Base-by-base conservation (phyloP, 2,888 invertebrate genomes). In the Prenolepis imparis region DNA sequence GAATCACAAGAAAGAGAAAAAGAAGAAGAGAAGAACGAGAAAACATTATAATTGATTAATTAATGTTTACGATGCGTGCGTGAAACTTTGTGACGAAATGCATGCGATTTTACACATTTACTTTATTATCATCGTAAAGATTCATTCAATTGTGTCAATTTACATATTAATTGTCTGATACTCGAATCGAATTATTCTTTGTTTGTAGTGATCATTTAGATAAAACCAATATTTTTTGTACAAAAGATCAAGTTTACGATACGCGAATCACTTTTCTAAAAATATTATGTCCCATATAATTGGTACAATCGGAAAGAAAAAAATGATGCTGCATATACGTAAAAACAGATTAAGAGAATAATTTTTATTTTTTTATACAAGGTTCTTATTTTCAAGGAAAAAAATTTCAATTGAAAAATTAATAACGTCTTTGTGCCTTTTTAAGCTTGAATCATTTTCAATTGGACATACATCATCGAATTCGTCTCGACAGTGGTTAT, bases 1-100 rank as follows among this genome's bases (percentile, higher is more conserved):
- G 21, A 52, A 77, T 32, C 41, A 68, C 57, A 32, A 67, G 48
- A 67, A 67, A 32, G 15, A 32, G 67, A 3, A 41, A 66, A 24
- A 15, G 11, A 12, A n/a, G n/a, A 9, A 11, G 11, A 5, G 3
- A 5, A 24, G 41, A 67, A 9, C 67, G 28, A 67, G 41, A 24
- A 66, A 48, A 28, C 15, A 21, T 66, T 66, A 44, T 66, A 41
- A 21, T 48, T 32, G n/a, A 67, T 28, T 48, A 18, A 68, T 68
- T 48, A n/a, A 52, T 52, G n/a, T n/a, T n/a, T 52, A 15, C 52
- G n/a, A 52, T 44, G 15, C 41, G 36, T 36, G 15, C 15, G 12
- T 11, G 41, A 48, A 48, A n/a, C 28, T n/a, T 15, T 18, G n/a
- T 24, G 8, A 32, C 18, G 41, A 48, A 18, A 67, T 32, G n/a